These are phyloP conservation scores for Drosophila orena DNA, from an alignment of 1,140 invertebrate genomes.

Conservation along the genomic window DNA sequence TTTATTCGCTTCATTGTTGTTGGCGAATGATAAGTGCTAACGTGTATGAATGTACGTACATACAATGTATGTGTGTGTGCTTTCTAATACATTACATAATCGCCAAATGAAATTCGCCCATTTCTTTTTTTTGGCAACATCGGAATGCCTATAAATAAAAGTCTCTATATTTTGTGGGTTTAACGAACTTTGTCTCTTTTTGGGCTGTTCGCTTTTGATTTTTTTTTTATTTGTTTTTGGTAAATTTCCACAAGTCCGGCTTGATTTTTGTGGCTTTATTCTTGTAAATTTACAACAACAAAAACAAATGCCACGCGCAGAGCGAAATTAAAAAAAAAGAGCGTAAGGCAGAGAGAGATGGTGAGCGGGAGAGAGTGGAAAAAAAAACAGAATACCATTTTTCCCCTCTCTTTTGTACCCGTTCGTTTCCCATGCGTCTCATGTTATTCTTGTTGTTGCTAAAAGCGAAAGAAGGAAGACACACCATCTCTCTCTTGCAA, in stretches of 20 bases:
- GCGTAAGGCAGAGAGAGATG: not conserved
- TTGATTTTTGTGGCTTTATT: constrained; percentile 53
- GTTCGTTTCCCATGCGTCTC: constrained; percentile 50
- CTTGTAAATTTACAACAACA: constrained; percentile 69
- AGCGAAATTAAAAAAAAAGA: constrained; percentile 1
- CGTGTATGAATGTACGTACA: not conserved
- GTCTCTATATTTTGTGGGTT: constrained; percentile 32
- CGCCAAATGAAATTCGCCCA: constrained; percentile 55
- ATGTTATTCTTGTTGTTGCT: constrained; percentile 45
- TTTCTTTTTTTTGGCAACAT: constrained; percentile 65
- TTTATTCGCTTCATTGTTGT: constrained; percentile 38
- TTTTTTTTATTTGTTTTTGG: constrained; percentile 13
- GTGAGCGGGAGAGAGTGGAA: not conserved
- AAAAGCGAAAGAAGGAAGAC: constrained; percentile 27
- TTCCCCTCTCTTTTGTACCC: constrained; percentile 18
- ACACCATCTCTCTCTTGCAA: constrained; percentile 11
- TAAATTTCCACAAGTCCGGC: constrained; percentile 63
- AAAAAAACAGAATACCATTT: not conserved
- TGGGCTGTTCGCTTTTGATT: constrained; percentile 8
- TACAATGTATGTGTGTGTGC: not conserved
- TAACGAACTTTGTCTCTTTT: constrained; percentile 56
- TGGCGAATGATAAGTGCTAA: constrained; percentile 43
- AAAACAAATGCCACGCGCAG: constrained; percentile 30
- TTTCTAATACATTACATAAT: constrained; percentile 67
- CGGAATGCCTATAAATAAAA: constrained; percentile 69